Conservation (phyloP, 2,888 invertebrate genomes). For the Rugalucina vietnamica region DNA sequence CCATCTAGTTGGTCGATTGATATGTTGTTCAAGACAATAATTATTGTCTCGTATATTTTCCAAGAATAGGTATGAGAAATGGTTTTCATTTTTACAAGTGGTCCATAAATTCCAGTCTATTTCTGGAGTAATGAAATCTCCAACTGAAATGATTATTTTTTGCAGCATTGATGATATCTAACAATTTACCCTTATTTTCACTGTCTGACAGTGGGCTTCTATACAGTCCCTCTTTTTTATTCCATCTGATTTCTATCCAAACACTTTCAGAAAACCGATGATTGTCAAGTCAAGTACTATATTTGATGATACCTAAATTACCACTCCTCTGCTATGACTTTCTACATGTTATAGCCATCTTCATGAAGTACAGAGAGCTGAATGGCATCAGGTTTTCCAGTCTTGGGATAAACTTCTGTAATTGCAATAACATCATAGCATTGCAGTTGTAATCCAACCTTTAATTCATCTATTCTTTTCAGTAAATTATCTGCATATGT, state of each 20-base stretch:
- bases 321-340: background rate
- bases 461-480: background rate
- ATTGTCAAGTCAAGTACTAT: background rate
- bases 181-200: background rate
- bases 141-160: too few relatives aligned
- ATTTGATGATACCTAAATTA: background rate
- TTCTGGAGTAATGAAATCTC: too few relatives aligned
- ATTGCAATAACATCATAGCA: background rate
- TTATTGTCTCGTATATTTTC: background rate
- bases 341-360: background rate
- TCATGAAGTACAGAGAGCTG: background rate
- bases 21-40: background rate
- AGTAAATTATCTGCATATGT: background rate
- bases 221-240: background rate
- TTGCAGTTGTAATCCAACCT: background rate
- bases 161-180: too few relatives aligned
- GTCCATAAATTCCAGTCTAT: background rate
- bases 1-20: background rate
- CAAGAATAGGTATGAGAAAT: background rate
- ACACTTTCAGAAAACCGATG: background rate
- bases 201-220: background rate
- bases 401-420: background rate
- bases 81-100: background rate
- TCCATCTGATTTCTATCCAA: background rate
- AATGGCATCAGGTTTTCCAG: background rate